Base-by-base conservation (phyloP, 35 echinoderm and acorn worm genomes). In the Nesometra sesokonis region DNA sequence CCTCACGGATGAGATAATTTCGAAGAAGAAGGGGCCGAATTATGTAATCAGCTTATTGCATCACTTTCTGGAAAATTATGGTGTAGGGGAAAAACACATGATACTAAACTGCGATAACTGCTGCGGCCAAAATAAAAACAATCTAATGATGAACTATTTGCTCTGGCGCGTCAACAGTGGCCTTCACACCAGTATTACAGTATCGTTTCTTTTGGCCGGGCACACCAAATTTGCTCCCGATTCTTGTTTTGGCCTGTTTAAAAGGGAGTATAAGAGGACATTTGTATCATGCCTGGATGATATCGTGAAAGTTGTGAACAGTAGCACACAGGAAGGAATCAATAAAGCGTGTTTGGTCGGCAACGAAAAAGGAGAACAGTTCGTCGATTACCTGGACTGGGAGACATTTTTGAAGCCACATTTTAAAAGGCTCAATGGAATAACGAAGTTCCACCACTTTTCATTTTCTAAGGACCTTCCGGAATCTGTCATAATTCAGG, bases 211-310 rank as follows among this genome's bases (percentile, higher is more conserved):
- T 39, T 37, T 83, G 4, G 87, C 78, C 35, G 91, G 87, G 32
- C 91, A 93, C 32, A 93, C 91, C 15, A 93, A 93, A 35, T 93
- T 93, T 57, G 34, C 86, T 19, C 87, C 87, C 0, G 84, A 93
- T 78, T 84, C 83, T 39, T 93, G 91, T 34, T 93, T 93, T 38
- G 87, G 91, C 0, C 78, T 93, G 0, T 77, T 88, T 31, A 93
- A 93, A 30, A 82, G 79, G 30, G 47, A 33, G 17, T 89, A 36
- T 36, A 35, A 87, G 3, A 86, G 36, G 79, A 93, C 91, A 3
- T 7, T 67, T 31, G 87, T 93, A 5, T 86, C 82, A 27, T 89
- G 82, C 34, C 84, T 93, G 5, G 57, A 81, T 33, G 82, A 88
- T 17, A 88, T 93, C 11, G 85, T 33, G 33, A 77, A 93, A 46